Evolutionary conservation across 2,797 vertebrate genomes (phyloP).

Genomic region (Sebastes steindachneri): DNA sequence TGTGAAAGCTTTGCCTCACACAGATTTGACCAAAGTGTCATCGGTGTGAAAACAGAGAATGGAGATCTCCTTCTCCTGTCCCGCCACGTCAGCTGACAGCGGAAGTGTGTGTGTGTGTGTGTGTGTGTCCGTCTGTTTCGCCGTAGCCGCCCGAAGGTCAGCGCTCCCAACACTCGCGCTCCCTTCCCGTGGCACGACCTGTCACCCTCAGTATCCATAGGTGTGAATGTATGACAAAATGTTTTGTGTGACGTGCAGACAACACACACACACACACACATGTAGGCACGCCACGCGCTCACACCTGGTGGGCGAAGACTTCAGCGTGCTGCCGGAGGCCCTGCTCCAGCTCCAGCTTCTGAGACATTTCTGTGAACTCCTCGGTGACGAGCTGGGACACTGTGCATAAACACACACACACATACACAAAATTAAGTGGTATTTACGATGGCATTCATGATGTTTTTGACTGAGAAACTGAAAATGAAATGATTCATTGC

Average conservation of each 20-base stretch:
- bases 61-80: slow-evolving; percentile 49
- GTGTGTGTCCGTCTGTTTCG: slow-evolving; percentile 30
- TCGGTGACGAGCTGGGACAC: slow-evolving; percentile 84
- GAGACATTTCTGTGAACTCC: slow-evolving; percentile 82
- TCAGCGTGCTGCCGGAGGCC: slow-evolving; percentile 84
- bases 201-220: slow-evolving; percentile 61
- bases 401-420: slow-evolving; percentile 41
- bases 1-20: slow-evolving; percentile 15
- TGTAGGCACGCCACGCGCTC: neutral
- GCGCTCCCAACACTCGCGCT: slow-evolving; percentile 46
- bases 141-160: slow-evolving; percentile 51
- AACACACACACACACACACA: slow-evolving; percentile 24
- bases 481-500: neutral
- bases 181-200: slow-evolving; percentile 61
- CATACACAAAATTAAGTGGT: neutral
- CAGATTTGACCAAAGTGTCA: slow-evolving; percentile 64
- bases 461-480: neutral
- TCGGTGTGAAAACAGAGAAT: slow-evolving; percentile 62
- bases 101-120: slow-evolving; percentile 1
- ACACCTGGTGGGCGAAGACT: slow-evolving; percentile 85
- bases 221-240: slow-evolving; percentile 72
- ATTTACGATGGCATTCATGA: neutral
- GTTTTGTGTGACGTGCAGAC: slow-evolving; percentile 24
- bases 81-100: slow-evolving; percentile 53
- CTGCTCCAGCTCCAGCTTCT: slow-evolving; percentile 86